These are phyloP conservation scores for Distichodus sexfasciatus DNA, from an alignment of 2,797 vertebrate species.

Conservation along the genomic window DNA sequence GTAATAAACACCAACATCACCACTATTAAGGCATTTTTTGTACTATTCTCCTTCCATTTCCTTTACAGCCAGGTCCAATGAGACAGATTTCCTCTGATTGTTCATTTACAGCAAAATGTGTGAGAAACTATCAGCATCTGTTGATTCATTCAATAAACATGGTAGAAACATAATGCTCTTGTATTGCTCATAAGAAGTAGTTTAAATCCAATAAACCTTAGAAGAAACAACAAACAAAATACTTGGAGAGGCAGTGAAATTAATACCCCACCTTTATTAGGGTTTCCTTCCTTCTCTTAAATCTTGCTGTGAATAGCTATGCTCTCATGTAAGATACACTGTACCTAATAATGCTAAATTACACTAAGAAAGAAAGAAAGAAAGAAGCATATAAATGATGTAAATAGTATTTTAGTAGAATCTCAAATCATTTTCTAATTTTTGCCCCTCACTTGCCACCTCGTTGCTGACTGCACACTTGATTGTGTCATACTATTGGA, in stretches of 20 bases:
- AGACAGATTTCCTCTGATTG: slow-evolving; percentile 55
- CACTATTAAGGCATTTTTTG: not conserved
- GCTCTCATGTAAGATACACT: not conserved
- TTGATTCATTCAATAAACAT: not conserved
- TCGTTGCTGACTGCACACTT: too few species aligned
- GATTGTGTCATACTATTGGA: too few species aligned
- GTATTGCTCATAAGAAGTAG: slow-evolving; percentile 1
- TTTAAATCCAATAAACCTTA: slow-evolving; percentile 1
- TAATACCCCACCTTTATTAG: not conserved
- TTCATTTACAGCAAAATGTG: slow-evolving; percentile 49
- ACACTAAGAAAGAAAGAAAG: too few species aligned
- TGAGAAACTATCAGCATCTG: slow-evolving; percentile 46
- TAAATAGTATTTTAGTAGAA: too few species aligned
- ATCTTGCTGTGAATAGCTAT: not conserved
- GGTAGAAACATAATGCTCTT: slow-evolving; percentile 1
- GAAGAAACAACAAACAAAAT: slow-evolving; percentile 10
- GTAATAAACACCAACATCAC: not conserved
- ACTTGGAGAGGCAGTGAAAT: not conserved
- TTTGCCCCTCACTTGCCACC: too few species aligned
- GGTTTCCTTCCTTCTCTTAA: not conserved
- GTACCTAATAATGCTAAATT: not conserved
- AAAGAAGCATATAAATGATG: too few species aligned
- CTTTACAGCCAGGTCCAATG: slow-evolving; percentile 17
- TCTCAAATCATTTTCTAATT: too few species aligned
- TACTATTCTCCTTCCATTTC: not conserved